A percentile compares a stretch with the other conserved stretches of the same genome.
Evolutionary conservation across 2,888 invertebrate species (phyloP).

Genomic region (Chrysolina haemoptera): DNA sequence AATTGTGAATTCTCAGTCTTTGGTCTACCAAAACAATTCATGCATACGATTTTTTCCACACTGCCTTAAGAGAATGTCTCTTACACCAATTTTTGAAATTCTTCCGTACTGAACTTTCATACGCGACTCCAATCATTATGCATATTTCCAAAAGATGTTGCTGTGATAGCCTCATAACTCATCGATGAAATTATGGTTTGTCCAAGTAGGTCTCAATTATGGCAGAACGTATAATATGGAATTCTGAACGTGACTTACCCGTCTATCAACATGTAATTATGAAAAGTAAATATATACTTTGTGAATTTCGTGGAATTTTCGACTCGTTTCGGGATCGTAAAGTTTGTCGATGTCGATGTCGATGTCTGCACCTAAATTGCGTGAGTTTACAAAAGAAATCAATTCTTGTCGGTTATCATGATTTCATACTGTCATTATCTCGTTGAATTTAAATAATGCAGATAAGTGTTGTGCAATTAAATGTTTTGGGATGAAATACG

Average conservation of each 20-base stretch:
- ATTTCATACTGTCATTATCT: too few relatives aligned
- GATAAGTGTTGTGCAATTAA: too few relatives aligned
- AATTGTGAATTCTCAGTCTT: too few relatives aligned
- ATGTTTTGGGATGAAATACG: too few relatives aligned
- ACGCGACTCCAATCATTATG: neutral
- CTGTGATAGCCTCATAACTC: neutral
- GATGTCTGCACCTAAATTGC: conserved; percentile 4
- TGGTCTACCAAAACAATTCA: too few relatives aligned
- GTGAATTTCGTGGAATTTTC: conserved; percentile 30
- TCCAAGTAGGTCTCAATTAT: conserved; percentile 16
- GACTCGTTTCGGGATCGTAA: neutral
- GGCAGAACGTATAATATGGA: conserved; percentile 6
- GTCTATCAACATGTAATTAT: conserved; percentile 37
- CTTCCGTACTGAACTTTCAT: too few relatives aligned
- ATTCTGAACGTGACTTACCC: conserved; percentile 40
- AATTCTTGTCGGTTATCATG: neutral
- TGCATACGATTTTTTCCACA: too few relatives aligned
- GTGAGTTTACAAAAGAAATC: neutral
- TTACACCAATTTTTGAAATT: too few relatives aligned
- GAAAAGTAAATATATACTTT: conserved; percentile 40
- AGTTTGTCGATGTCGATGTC: neutral
- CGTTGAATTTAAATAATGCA: too few relatives aligned
- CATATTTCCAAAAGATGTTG: neutral
- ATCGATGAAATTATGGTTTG: conserved; percentile 9
- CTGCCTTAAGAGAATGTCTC: too few relatives aligned